phyloP scores from a whole-genome alignment of 2,113 vertebrate genomes.

The Brevimyrus niger region DNA sequence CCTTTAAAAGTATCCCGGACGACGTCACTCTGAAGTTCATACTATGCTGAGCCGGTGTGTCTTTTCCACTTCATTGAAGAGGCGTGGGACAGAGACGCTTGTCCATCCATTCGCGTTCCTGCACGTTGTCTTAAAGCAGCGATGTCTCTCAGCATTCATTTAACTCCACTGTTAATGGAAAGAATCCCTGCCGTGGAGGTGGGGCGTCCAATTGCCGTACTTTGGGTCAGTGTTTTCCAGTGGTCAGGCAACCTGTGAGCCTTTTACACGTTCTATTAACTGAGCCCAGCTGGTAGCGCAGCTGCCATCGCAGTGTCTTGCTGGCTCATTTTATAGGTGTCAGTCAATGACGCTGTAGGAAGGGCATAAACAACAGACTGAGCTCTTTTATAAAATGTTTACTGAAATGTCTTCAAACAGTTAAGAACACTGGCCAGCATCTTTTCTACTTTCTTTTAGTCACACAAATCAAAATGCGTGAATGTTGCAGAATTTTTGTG shows the following conservation, averaged over 20 bases:
- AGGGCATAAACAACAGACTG: neutral
- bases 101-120: neutral
- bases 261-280: neutral
- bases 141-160: neutral
- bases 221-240: neutral
- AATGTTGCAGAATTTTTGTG: neutral
- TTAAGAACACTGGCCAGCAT: neutral
- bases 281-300: neutral
- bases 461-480: neutral
- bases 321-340: neutral
- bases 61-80: neutral
- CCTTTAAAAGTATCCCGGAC: neutral
- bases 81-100: neutral
- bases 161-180: neutral
- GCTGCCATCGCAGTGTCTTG: neutral
- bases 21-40: neutral
- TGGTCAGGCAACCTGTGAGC: neutral
- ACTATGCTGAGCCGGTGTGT: neutral
- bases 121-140: neutral
- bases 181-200: neutral
- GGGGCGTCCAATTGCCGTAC: neutral
- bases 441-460: neutral
- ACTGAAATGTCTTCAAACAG: neutral
- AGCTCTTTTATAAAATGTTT: neutral
- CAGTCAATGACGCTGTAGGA: neutral